Evolutionary conservation across 2,888 invertebrate genomes (phyloP).

Genomic region (Adelphocoris suturalis): DNA sequence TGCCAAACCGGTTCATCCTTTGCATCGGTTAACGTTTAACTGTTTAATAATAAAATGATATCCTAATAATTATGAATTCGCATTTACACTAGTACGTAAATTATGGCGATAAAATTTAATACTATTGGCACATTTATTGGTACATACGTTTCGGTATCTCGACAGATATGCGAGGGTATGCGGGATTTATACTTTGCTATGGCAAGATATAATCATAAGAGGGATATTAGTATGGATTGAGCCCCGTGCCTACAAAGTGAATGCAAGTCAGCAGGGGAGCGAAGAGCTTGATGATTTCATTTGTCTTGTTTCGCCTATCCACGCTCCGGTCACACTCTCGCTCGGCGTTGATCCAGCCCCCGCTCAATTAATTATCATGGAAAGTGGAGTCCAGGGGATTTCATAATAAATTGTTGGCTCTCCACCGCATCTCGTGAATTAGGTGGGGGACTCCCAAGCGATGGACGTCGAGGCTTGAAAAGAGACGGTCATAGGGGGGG

Average conservation of each 20-base stretch:
- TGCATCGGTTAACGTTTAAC: no score
- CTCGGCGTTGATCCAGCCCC: conserved; percentile 15
- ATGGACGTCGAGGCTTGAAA: neutral
- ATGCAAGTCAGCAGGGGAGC: conserved; percentile 19
- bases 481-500: neutral
- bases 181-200: neutral
- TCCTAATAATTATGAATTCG: no score
- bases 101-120: no score
- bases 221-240: neutral
- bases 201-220: neutral
- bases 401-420: conserved; percentile 28
- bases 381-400: neutral
- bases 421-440: neutral
- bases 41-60: no score
- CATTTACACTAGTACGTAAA: no score
- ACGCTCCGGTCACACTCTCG: neutral
- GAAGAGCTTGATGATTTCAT: conserved; percentile 17
- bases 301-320: conserved; percentile 25
- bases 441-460: neutral
- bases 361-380: conserved; percentile 24
- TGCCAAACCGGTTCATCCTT: no score
- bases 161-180: no score
- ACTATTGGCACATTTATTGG: no score
- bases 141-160: no score
- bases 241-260: neutral